Percentiles rank a stretch among this genome's conserved stretches.
Conservation (phyloP, 1,140 invertebrate genomes). For the Cryptotermes secundus region DNA sequence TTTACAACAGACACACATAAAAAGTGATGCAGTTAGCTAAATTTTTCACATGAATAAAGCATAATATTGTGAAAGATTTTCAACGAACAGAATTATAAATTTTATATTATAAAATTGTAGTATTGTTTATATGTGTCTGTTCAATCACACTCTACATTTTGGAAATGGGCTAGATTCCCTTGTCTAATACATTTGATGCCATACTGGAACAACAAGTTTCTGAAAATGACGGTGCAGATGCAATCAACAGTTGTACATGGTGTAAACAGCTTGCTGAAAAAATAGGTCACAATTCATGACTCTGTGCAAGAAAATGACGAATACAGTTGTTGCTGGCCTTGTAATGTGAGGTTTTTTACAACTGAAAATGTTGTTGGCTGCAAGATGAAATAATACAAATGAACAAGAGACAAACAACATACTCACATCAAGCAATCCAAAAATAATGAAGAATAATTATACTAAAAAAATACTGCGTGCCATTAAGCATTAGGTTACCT, state of each 20-base stretch:
- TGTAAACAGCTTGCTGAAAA: neutral
- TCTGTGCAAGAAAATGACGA: slow-evolving; percentile 25
- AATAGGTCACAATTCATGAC: slow-evolving; percentile 6
- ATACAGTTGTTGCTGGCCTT: slow-evolving; percentile 31
- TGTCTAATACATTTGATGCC: neutral
- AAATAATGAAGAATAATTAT: slow-evolving; percentile 22
- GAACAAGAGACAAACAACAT: slow-evolving; percentile 18
- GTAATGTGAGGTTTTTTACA: slow-evolving; percentile 32
- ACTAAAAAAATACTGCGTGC: slow-evolving; percentile 30
- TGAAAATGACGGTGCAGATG: neutral
- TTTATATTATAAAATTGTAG: neutral
- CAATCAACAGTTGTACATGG: neutral
- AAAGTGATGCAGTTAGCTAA: neutral
- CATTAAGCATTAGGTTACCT: slow-evolving; percentile 35
- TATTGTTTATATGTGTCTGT: neutral
- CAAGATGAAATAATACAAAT: slow-evolving; percentile 32
- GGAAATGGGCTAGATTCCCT: neutral
- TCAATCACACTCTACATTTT: neutral
- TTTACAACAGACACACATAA: neutral
- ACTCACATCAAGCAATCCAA: slow-evolving; percentile 29
- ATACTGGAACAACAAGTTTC: slow-evolving; percentile 16
- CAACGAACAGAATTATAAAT: too few species aligned
- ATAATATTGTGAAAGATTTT: too few species aligned
- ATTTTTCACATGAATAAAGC: neutral
- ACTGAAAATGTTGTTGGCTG: slow-evolving; percentile 31